phyloP scores from a whole-genome alignment of 23 tunicate genomes.

The Styela plicata region DNA sequence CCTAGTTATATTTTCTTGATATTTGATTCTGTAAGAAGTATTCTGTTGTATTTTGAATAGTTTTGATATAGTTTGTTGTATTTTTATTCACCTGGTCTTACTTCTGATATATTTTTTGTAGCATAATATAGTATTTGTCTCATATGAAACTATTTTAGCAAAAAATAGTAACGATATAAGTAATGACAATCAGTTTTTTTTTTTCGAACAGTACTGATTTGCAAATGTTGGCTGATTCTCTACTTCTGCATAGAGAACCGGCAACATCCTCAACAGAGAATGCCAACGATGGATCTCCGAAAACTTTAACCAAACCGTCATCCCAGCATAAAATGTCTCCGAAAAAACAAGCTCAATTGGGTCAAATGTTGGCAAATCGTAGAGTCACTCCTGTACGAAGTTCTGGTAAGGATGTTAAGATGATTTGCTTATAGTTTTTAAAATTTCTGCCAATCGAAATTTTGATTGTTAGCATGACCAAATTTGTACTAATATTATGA shows the following conservation, averaged over 20 bases:
- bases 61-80: no score
- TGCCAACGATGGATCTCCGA: background rate
- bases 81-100: no score
- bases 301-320: background rate
- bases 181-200: no score
- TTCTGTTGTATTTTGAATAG: no score
- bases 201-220: background rate
- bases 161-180: no score
- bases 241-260: constrained; percentile 1
- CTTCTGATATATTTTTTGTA: no score
- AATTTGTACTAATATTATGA: no score
- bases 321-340: constrained; percentile 35
- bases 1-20: no score
- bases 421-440: background rate
- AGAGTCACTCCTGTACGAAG: constrained; percentile 42
- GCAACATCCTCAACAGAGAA: background rate
- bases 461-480: no score
- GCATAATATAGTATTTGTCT: no score
- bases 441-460: background rate
- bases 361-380: constrained; percentile 41
- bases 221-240: constrained; percentile 7
- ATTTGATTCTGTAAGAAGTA: no score
- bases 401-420: constrained; percentile 32
- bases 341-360: constrained; percentile 46
- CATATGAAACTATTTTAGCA: no score